Conservation (phyloP, 2,113 vertebrate species). For the Thymallus thymallus region DNA sequence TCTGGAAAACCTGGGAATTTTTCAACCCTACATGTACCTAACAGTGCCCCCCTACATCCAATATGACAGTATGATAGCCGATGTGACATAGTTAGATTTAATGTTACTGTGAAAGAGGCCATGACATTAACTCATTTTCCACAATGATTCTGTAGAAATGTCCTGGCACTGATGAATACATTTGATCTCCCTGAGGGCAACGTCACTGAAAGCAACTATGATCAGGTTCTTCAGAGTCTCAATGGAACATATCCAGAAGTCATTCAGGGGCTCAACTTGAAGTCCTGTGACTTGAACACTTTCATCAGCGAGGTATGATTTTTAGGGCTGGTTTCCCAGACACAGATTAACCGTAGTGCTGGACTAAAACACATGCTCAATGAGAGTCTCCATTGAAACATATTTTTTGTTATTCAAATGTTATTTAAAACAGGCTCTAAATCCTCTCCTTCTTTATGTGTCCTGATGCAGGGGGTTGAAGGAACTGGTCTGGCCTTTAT, state of each 20-base stretch:
- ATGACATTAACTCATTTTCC: too few relatives aligned
- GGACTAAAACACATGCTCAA: background rate
- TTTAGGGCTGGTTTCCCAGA: too few relatives aligned
- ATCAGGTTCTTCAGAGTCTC: conserved; percentile 29
- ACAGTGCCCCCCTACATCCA: too few relatives aligned
- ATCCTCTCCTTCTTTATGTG: background rate
- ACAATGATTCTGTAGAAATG: conserved; percentile 53
- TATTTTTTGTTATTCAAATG: too few relatives aligned
- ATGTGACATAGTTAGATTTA: too few relatives aligned
- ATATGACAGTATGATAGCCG: too few relatives aligned
- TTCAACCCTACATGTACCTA: conserved; percentile 17
- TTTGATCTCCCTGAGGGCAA: conserved; percentile 62
- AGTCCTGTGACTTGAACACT: conserved; percentile 53
- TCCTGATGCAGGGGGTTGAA: conserved; percentile 81
- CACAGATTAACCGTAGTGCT: too few relatives aligned
- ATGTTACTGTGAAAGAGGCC: too few relatives aligned
- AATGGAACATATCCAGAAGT: conserved; percentile 47
- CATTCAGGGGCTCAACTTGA: conserved; percentile 52
- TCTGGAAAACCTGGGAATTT: too few relatives aligned
- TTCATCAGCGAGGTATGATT: conserved; percentile 66
- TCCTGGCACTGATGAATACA: conserved; percentile 57
- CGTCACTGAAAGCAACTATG: conserved; percentile 57
- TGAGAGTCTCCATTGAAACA: too few relatives aligned
- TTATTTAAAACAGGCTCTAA: too few relatives aligned
- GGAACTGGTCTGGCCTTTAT: conserved; percentile 92